These are phyloP conservation scores for Elachura formosa DNA, from an alignment of 2,113 vertebrate genomes.

Conservation along the genomic window DNA sequence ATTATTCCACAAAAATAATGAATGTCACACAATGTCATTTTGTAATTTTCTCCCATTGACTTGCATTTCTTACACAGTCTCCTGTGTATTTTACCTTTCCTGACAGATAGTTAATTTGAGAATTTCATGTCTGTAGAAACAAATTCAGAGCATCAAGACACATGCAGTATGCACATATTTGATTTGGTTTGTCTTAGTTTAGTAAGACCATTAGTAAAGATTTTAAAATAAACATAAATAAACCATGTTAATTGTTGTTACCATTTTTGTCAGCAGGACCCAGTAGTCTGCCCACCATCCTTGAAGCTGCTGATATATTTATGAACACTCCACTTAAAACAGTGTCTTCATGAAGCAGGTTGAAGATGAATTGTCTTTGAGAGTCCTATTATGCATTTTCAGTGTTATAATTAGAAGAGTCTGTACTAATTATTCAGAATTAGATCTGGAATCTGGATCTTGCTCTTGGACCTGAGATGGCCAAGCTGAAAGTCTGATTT, in stretches of 20 bases:
- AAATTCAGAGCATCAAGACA: slow-evolving; percentile 36
- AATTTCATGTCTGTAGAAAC: slow-evolving; percentile 58
- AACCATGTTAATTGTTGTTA: slow-evolving; percentile 14
- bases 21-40: slow-evolving; percentile 10
- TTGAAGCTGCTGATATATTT: neutral
- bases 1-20: neutral
- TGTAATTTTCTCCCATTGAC: slow-evolving; percentile 36
- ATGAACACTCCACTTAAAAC: neutral
- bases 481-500: neutral
- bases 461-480: neutral
- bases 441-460: neutral
- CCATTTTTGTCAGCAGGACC: neutral
- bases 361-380: neutral
- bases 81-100: slow-evolving; percentile 46
- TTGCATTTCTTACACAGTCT: slow-evolving; percentile 48
- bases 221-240: slow-evolving; percentile 21
- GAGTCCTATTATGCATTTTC: neutral
- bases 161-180: neutral
- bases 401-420: neutral
- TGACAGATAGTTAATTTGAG: slow-evolving; percentile 61
- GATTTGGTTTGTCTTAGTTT: slow-evolving; percentile 15
- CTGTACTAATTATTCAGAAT: neutral
- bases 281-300: neutral
- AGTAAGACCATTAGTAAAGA: neutral
- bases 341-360: neutral